These are phyloP conservation scores for Lamprologus lemairii DNA, from an alignment of 2,113 vertebrate genomes.

Conservation along the genomic window DNA sequence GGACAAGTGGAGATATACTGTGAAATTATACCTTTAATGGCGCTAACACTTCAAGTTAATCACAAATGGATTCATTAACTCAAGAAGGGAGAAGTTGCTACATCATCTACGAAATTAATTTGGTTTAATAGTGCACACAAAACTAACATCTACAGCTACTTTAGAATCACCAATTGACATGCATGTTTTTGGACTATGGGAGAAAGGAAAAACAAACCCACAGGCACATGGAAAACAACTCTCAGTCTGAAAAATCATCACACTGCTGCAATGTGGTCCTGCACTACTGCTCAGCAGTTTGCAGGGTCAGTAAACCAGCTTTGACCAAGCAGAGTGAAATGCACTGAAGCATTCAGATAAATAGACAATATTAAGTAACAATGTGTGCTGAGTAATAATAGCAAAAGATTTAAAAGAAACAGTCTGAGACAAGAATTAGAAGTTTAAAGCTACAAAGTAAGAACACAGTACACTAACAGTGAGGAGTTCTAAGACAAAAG, in stretches of 20 bases:
- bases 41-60: background rate
- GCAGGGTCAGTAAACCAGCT: background rate
- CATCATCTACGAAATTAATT: background rate
- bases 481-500: background rate
- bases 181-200: background rate
- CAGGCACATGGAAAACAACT: background rate
- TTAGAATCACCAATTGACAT: background rate
- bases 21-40: background rate
- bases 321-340: background rate
- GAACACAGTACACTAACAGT: background rate
- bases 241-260: background rate
- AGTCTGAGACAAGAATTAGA: rapidly evolving
- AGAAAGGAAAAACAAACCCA: background rate
- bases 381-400: background rate
- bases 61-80: background rate
- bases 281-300: background rate
- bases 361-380: background rate
- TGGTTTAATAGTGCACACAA: background rate
- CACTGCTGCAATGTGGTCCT: background rate
- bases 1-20: background rate
- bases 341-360: background rate
- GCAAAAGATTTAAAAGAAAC: background rate
- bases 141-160: background rate
- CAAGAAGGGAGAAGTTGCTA: background rate
- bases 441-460: background rate